A percentile compares a stretch with the other conserved stretches of the same genome.
phyloP scores from a whole-genome alignment of 2,888 invertebrate genomes.

The Synanthedon formicaeformis region DNA sequence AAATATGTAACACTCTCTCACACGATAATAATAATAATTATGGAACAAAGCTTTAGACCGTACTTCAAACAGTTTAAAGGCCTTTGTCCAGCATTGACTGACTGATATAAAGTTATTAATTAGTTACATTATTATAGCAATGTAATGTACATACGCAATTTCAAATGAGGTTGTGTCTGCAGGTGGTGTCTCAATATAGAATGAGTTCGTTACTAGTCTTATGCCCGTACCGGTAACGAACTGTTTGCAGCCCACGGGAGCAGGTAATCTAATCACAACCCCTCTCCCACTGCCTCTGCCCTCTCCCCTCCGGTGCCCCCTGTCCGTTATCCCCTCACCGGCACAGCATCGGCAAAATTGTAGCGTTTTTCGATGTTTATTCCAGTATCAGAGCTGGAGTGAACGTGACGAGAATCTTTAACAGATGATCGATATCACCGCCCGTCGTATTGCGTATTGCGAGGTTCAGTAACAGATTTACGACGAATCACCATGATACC shows the following conservation, averaged over 20 bases:
- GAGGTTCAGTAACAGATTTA: too few relatives aligned
- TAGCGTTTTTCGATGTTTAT: conserved; percentile 53
- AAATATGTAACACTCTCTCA: too few relatives aligned
- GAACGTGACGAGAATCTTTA: conserved; percentile 23
- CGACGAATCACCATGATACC: too few relatives aligned
- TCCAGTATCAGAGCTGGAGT: conserved; percentile 46
- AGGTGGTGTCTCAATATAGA: background rate
- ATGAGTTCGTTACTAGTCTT: conserved; percentile 37
- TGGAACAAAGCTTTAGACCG: too few relatives aligned
- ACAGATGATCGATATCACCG: conserved; percentile 6
- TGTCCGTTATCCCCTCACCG: conserved; percentile 6
- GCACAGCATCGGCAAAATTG: background rate
- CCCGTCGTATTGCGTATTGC: background rate
- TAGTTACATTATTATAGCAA: too few relatives aligned
- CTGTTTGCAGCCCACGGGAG: conserved; percentile 60
- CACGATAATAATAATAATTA: too few relatives aligned
- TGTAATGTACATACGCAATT: too few relatives aligned
- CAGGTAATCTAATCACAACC: conserved; percentile 58
- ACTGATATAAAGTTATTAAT: too few relatives aligned
- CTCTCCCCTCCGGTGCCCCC: conserved; percentile 6
- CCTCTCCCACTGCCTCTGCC: conserved; percentile 9
- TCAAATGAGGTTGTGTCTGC: background rate
- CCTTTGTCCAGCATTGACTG: too few relatives aligned
- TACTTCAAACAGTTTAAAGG: too few relatives aligned
- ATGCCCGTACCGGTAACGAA: conserved; percentile 38